phyloP scores from a whole-genome alignment of 2,113 vertebrate genomes.

The Todiramphus saurophagus region DNA sequence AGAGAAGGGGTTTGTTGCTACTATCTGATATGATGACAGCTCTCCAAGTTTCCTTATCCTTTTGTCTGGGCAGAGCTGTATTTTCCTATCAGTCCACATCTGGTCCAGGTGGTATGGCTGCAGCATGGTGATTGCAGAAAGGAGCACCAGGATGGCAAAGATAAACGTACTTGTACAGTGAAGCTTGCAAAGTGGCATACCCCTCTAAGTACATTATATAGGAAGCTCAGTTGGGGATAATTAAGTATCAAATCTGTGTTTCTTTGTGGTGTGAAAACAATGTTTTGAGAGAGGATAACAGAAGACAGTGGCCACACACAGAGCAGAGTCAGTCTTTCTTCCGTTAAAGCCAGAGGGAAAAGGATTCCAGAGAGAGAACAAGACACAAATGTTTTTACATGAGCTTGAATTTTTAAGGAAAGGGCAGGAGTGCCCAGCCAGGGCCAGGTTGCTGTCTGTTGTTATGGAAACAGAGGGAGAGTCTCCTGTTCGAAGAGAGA shows the following conservation, averaged over 20 bases:
- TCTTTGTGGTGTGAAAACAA: slow-evolving; percentile 6
- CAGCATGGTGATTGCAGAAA: background rate
- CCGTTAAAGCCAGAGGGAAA: background rate
- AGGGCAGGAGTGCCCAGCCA: slow-evolving; percentile 27
- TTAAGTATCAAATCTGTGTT: background rate
- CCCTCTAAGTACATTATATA: background rate
- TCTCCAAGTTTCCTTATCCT: background rate
- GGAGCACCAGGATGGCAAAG: background rate
- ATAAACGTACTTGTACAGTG: background rate
- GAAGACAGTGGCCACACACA: background rate
- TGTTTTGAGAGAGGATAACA: background rate
- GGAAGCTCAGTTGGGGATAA: slow-evolving; percentile 22
- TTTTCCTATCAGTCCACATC: background rate
- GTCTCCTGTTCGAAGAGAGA: background rate
- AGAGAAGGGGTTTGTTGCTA: background rate
- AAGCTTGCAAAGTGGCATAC: background rate
- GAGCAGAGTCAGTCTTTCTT: background rate
- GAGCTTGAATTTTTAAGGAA: slow-evolving; percentile 37
- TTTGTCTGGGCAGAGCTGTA: background rate
- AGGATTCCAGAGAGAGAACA: background rate
- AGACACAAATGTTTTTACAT: background rate
- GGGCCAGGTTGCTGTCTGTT: slow-evolving; percentile 35
- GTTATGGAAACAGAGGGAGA: slow-evolving; percentile 41
- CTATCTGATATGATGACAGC: background rate
- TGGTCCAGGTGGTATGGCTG: background rate